phyloP scores from a whole-genome alignment of 2,888 invertebrate genomes.

The Penaeus monodon region DNA sequence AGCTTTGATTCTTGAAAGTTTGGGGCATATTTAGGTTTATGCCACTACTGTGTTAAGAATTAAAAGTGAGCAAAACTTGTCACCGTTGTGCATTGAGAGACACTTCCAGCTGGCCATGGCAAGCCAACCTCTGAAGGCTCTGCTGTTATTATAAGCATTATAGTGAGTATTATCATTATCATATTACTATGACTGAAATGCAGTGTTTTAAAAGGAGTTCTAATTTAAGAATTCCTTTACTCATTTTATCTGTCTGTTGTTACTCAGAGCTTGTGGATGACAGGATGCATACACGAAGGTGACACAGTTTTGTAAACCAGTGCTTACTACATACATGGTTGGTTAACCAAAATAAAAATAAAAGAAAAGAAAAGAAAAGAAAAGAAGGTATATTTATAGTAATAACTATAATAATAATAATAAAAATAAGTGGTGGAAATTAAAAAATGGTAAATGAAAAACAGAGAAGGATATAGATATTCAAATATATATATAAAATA shows the following conservation, averaged over 20 bases:
- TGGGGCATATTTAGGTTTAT: slow-evolving; percentile 55
- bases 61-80: slow-evolving; percentile 52
- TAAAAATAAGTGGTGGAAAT: slow-evolving; percentile 48
- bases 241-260: too few relatives aligned
- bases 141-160: too few relatives aligned
- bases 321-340: slow-evolving; percentile 54
- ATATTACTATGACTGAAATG: too few relatives aligned
- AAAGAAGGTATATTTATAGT: slow-evolving; percentile 40
- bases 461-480: slow-evolving; percentile 43
- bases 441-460: slow-evolving; percentile 52
- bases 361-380: slow-evolving; percentile 30
- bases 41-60: slow-evolving; percentile 51
- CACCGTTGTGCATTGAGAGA: slow-evolving; percentile 40
- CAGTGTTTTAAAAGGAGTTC: too few relatives aligned
- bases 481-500: slow-evolving; percentile 23
- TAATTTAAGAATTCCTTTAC: too few relatives aligned
- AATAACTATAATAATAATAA: slow-evolving; percentile 14
- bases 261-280: too few relatives aligned
- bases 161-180: too few relatives aligned
- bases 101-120: too few relatives aligned
- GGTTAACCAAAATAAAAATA: slow-evolving; percentile 44
- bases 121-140: too few relatives aligned
- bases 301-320: slow-evolving; percentile 56
- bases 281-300: slow-evolving; percentile 39
- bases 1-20: slow-evolving; percentile 52